Evolutionary conservation across 2,888 invertebrate genomes (phyloP), one percentile per base, ranked within the genome.

Genomic region (Allygus modestus): DNA sequence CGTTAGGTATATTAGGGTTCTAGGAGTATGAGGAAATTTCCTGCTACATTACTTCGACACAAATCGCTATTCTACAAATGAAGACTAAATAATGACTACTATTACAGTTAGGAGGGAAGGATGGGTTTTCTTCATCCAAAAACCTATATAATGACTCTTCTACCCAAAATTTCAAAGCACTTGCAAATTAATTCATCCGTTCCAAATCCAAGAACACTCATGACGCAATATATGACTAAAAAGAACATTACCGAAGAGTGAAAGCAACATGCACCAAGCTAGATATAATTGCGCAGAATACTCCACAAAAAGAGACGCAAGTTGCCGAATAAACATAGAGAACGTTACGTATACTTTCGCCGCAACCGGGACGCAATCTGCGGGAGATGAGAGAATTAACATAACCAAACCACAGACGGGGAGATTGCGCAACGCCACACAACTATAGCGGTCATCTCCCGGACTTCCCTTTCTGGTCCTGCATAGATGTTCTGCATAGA

Each of bases 361-460:
- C 58, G 58, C 58, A 58, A 58, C 58, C 58, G 4, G 51, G 17
- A 2, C 51, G 51, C 51, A 51, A 51, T 51, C 51, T 51, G 23
- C 58, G 58, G 58, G 58, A 58, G 20, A 23, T 20, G 58, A 58
- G 58, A 17, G 58, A 58, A 58, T 58, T 58, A 58, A 58, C 58
- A 58, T 58, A 58, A 23, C 58, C 20, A 7, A 58, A 58, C 58
- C 58, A 12, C 58, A 58, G 20, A 20, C 7, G 2, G 23, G 7
- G 12, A 58, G 2, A 20, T 58, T 23, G 23, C 58, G 23, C 58
- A 20, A 58, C 23, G 12, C n/a, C n/a, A n/a, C n/a, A n/a, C n/a
- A n/a, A n/a, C n/a, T 51, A 15, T 12, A 58, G 58, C 20, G 58
- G 58, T 58, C 58, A 58, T 23, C 58, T 58, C 20, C 58, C 58